Conservation (phyloP, 2,888 invertebrate genomes). For the Andrena hattorfiana region DNA sequence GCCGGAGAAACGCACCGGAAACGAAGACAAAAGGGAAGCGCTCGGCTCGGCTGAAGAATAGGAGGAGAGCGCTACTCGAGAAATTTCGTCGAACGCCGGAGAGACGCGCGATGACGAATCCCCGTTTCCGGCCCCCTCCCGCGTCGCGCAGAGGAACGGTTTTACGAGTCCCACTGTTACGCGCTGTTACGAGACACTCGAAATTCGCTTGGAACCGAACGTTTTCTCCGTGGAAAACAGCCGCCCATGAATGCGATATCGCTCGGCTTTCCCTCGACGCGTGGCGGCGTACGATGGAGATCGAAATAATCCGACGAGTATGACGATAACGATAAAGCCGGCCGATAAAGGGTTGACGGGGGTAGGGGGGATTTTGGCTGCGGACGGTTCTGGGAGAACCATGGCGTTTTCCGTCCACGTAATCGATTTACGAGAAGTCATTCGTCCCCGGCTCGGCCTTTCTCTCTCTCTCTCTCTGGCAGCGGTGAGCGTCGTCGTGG, state of each 20-base stretch:
- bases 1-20: constrained; percentile 34
- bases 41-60: constrained; percentile 14
- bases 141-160: background rate
- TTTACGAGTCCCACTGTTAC: background rate
- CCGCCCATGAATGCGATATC: constrained; percentile 6
- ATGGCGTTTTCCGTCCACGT: constrained; percentile 58
- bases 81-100: constrained; percentile 19
- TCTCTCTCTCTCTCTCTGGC: constrained; percentile 50
- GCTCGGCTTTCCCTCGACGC: background rate
- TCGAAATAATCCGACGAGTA: constrained; percentile 30
- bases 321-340: constrained; percentile 43
- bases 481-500: constrained; percentile 49
- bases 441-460: constrained; percentile 55
- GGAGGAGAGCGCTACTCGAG: constrained; percentile 19
- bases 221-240: background rate
- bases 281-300: constrained; percentile 1
- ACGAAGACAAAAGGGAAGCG: constrained; percentile 50
- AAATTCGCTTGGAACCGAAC: background rate
- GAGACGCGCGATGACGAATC: constrained; percentile 38
- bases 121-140: constrained; percentile 19
- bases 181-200: background rate
- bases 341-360: background rate
- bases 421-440: constrained; percentile 71
- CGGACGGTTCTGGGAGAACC: constrained; percentile 23
- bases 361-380: background rate